Evolutionary conservation across 1,140 invertebrate species (phyloP).

Genomic region (Diachasma alloeum): DNA sequence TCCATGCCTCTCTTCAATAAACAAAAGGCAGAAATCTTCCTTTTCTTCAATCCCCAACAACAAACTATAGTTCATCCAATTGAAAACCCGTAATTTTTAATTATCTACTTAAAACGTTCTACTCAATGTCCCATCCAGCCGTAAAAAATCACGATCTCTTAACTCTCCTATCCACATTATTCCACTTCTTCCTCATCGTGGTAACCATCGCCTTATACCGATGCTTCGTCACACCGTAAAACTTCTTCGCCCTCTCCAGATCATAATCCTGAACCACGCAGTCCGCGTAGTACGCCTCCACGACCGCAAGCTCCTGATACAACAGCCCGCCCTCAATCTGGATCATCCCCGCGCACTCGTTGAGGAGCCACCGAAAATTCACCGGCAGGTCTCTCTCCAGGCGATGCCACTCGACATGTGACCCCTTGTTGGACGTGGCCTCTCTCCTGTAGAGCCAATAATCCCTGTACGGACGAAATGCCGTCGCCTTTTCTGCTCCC

Average conservation of each 20-base stretch:
- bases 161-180: too few relatives aligned
- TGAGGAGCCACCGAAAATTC: constrained; percentile 66
- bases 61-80: too few relatives aligned
- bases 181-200: too few relatives aligned
- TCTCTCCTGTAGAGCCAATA: constrained; percentile 54
- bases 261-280: not conserved
- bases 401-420: constrained; percentile 47
- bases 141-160: too few relatives aligned
- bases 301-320: constrained; percentile 60
- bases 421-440: constrained; percentile 31
- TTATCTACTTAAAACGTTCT: too few relatives aligned
- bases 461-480: constrained; percentile 50
- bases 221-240: not conserved
- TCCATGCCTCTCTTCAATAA: too few relatives aligned
- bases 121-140: too few relatives aligned
- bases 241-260: not conserved
- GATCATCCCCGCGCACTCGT: constrained; percentile 60
- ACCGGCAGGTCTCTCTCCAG: constrained; percentile 58
- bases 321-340: constrained; percentile 58
- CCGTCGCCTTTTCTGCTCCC: constrained; percentile 14
- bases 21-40: too few relatives aligned
- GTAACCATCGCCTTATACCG: not conserved
- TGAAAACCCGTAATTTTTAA: too few relatives aligned
- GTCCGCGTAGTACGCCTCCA: constrained; percentile 48
- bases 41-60: too few relatives aligned